These are phyloP conservation scores for Venturia canescens DNA, from an alignment of 1,140 invertebrate genomes.

Conservation along the genomic window DNA sequence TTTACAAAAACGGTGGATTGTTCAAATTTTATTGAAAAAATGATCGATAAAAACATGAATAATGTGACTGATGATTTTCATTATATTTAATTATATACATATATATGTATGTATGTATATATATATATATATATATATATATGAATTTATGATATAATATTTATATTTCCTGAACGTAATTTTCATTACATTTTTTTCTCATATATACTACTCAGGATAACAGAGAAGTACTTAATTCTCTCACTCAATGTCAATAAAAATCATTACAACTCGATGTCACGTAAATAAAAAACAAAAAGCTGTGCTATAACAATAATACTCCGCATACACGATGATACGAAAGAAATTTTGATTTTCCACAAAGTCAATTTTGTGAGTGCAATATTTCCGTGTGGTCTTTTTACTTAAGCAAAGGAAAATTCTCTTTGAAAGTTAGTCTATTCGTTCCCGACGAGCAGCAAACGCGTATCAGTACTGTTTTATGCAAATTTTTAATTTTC, in stretches of 20 bases:
- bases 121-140: background rate
- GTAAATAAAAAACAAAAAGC: constrained; percentile 2
- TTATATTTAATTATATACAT: constrained; percentile 52
- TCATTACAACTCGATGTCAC: constrained; percentile 36
- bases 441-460: too few relatives aligned
- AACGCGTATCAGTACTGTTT: too few relatives aligned
- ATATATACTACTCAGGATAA: constrained; percentile 46
- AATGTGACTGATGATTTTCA: constrained; percentile 59
- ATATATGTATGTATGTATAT: too few relatives aligned
- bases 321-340: background rate
- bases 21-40: constrained; percentile 67
- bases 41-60: constrained; percentile 70
- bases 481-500: too few relatives aligned
- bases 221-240: constrained; percentile 58
- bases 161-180: constrained; percentile 42
- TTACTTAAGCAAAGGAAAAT: background rate
- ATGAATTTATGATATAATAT: constrained; percentile 57
- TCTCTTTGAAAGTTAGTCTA: background rate
- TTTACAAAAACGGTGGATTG: background rate
- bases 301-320: background rate
- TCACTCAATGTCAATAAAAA: constrained; percentile 16
- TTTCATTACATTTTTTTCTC: constrained; percentile 17
- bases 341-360: background rate
- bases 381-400: background rate
- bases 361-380: background rate